phyloP scores from a whole-genome alignment of 2,888 invertebrate genomes.

The Venustoraphidia nigricollis region DNA sequence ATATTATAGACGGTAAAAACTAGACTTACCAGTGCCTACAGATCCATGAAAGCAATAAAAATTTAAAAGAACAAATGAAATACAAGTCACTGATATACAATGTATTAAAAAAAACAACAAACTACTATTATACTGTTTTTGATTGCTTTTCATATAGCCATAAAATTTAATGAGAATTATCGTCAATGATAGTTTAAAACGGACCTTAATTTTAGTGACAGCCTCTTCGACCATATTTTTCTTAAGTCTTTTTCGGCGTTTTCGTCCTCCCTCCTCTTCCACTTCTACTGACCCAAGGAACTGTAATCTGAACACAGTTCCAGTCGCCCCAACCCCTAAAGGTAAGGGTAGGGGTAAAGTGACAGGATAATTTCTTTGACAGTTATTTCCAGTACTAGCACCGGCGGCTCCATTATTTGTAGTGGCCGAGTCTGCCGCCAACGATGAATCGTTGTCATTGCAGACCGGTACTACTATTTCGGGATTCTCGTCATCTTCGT shows the following conservation, averaged over 20 bases:
- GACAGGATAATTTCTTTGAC: background rate
- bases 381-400: no score
- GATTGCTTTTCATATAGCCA: background rate
- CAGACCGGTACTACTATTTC: background rate
- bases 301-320: constrained; percentile 64
- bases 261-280: constrained; percentile 59
- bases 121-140: background rate
- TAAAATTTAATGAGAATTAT: background rate
- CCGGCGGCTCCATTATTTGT: no score
- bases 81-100: background rate
- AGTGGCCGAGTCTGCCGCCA: background rate
- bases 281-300: constrained; percentile 78
- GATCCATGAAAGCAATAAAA: constrained; percentile 19
- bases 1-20: background rate
- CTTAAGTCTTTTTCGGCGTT: constrained; percentile 63
- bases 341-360: constrained; percentile 26
- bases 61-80: constrained; percentile 7
- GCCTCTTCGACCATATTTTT: constrained; percentile 82
- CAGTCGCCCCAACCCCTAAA: constrained; percentile 37
- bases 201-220: constrained; percentile 74
- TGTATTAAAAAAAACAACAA: background rate
- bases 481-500: constrained; percentile 4
- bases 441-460: background rate
- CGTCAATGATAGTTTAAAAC: constrained; percentile 15
- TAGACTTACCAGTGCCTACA: constrained; percentile 26